Conservation (phyloP, 2,113 vertebrate genomes). For the Vireo altiloquus region DNA sequence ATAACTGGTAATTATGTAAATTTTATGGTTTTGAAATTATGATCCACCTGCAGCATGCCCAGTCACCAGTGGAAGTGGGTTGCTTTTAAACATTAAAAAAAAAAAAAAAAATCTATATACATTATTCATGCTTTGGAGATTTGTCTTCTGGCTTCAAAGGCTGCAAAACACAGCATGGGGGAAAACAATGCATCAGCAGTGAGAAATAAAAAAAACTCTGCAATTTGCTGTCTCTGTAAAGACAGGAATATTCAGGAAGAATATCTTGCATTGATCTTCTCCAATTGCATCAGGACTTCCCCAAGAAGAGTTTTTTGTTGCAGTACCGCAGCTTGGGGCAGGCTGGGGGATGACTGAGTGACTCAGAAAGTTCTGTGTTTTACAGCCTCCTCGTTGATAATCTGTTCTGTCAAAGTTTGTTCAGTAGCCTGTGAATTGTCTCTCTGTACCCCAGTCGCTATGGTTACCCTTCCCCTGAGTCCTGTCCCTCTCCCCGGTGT, state of each 20-base stretch:
- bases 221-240: background rate
- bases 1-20: slow-evolving; percentile 29
- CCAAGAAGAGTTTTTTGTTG: too few relatives aligned
- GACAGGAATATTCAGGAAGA: background rate
- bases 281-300: background rate
- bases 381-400: too few relatives aligned
- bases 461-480: too few relatives aligned
- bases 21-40: background rate
- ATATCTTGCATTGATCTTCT: background rate
- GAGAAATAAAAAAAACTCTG: slow-evolving; percentile 5
- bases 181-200: slow-evolving; percentile 9
- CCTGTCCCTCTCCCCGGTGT: too few relatives aligned
- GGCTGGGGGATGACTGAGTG: too few relatives aligned
- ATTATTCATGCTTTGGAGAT: slow-evolving; percentile 4
- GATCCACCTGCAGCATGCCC: background rate
- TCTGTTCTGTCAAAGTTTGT: too few relatives aligned
- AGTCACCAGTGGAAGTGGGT: background rate
- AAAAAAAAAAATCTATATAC: too few relatives aligned
- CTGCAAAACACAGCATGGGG: slow-evolving; percentile 22
- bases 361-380: too few relatives aligned
- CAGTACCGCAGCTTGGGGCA: too few relatives aligned
- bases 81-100: background rate
- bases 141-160: background rate
- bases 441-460: too few relatives aligned
- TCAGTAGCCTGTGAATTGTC: too few relatives aligned